Conservation (phyloP, 2,888 invertebrate species). For the Cerastis rubricosa region DNA sequence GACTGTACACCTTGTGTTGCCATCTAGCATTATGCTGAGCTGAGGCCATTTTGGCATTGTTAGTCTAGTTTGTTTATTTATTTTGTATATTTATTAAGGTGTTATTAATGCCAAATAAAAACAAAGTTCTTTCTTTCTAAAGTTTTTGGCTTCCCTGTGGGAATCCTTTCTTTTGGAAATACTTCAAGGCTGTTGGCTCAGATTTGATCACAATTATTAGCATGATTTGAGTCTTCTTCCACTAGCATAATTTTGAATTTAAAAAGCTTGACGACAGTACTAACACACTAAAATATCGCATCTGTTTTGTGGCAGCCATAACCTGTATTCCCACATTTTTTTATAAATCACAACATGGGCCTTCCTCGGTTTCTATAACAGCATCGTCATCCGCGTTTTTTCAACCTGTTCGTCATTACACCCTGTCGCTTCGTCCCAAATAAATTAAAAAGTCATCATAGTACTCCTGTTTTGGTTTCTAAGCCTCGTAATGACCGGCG, state of each 20-base stretch:
- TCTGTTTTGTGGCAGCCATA: constrained; percentile 16
- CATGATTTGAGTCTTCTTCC: background rate
- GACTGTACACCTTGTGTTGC: too few relatives aligned
- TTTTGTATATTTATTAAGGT: too few relatives aligned
- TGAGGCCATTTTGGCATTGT: too few relatives aligned
- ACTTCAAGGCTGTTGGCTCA: background rate
- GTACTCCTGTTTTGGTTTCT: constrained; percentile 72
- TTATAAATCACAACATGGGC: constrained; percentile 31
- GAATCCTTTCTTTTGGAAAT: background rate
- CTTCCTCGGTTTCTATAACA: constrained; percentile 61
- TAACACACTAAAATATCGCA: constrained; percentile 2
- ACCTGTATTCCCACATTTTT: constrained; percentile 32
- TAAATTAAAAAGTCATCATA: constrained; percentile 86
- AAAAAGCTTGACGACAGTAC: background rate
- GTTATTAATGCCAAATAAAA: too few relatives aligned
- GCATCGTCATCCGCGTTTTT: constrained; percentile 75
- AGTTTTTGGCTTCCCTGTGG: background rate
- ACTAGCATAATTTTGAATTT: background rate
- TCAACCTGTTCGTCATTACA: constrained; percentile 75
- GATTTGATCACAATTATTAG: background rate
- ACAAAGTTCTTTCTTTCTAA: too few relatives aligned
- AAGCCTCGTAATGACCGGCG: constrained; percentile 67
- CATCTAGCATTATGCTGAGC: too few relatives aligned
- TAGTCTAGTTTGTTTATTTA: too few relatives aligned
- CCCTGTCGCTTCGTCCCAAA: constrained; percentile 77